Base-by-base conservation (phyloP, 2,888 invertebrate genomes). In the Sphecodes monilicornis region DNA sequence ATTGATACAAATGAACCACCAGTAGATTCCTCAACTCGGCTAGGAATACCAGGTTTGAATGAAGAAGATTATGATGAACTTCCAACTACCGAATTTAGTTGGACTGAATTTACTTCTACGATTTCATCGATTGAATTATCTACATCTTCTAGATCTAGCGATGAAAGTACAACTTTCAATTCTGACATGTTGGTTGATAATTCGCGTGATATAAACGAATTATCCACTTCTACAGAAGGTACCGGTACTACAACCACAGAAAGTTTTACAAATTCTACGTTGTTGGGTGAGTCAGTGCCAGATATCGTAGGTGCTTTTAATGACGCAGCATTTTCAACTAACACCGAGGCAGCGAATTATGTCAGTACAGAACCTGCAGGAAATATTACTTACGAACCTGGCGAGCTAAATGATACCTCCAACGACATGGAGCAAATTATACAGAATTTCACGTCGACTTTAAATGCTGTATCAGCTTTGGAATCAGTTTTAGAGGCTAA, bases 331-430 rank as follows among this genome's bases (percentile, higher is more conserved):
- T 22, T 54, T 26, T 64, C 32, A 4, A 46, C 39, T 60, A 60
- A 18, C 32, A 57, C 36, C 22, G 39, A 69, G 0, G 2, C 68
- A 73, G 73, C 73, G 46, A 73, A 46, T 78, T 26, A 64, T 64
- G 22, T 50, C 13, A 29, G 29, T 70, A 79, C 36, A 2, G 26
- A 18, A 36, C 6, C 29, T 78, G 13, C 10, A 13, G 43, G n/a
- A 64, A 29, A 5, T 74, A 36, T 60, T 0, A 22, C 46, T 3
- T 13, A 76, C 13, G 32, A 32, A 13, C 39, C 4, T 60, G 18
- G 41, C 10, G 41, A 32, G 1, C 41, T 68, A 46, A 5, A 71
- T 3, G 74, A 76, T 64, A 54, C 54, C 32, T 41, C 43, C 4
- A 29, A 68, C 1, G 43, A 68, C 1, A 57, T n/a, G 10, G 39